Percentiles rank a stretch among this genome's conserved stretches.
These are phyloP conservation scores for Iselma pallidipennis DNA, from an alignment of 2,888 invertebrate species.

Conservation along the genomic window DNA sequence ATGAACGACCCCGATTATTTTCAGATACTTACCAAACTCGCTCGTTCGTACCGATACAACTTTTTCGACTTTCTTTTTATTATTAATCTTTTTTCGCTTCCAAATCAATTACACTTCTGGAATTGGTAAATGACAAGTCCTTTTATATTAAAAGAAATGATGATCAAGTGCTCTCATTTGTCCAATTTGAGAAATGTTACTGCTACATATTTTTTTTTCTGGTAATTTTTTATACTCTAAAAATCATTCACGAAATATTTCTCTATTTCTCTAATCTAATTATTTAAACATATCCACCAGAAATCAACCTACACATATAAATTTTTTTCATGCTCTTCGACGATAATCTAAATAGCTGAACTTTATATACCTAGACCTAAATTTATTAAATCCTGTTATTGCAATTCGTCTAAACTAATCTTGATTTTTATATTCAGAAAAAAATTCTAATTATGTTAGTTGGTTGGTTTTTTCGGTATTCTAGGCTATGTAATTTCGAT, in stretches of 20 bases:
- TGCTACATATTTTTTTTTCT: background rate
- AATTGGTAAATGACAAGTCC: background rate
- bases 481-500: background rate
- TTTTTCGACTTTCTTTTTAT: background rate
- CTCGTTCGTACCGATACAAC: background rate
- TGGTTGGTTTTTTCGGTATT: background rate
- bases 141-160: background rate
- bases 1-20: background rate
- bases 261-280: background rate
- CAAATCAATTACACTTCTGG: background rate
- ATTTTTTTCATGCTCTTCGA: background rate
- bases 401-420: background rate
- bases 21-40: background rate
- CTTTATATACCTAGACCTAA: background rate
- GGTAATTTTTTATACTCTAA: background rate
- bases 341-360: too few relatives aligned
- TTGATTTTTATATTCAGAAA: background rate
- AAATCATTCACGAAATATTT: too few relatives aligned
- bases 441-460: background rate
- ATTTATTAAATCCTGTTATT: background rate
- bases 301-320: background rate
- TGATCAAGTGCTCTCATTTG: background rate
- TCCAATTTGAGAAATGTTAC: background rate
- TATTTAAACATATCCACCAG: too few relatives aligned
- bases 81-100: background rate